Conservation (phyloP, 2,113 vertebrate genomes). For the Trichechus manatus region DNA sequence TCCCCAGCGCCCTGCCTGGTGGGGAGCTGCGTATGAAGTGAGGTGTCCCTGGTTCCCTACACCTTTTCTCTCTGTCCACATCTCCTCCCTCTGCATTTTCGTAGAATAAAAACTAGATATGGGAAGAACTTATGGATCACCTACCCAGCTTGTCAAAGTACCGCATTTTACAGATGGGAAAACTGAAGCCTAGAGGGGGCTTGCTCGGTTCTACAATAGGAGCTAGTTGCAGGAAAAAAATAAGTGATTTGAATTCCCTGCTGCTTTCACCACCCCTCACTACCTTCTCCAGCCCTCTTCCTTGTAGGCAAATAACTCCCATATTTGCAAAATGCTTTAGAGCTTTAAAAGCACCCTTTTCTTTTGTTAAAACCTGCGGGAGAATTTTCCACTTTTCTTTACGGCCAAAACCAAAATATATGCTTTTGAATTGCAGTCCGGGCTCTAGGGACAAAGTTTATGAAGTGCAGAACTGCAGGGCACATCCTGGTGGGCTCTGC, state of each 20-base stretch:
- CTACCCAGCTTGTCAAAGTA: neutral
- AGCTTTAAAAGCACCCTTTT: conserved; percentile 41
- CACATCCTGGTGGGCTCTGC: neutral
- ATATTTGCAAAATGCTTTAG: conserved; percentile 28
- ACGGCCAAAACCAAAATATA: neutral
- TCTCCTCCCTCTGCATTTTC: neutral
- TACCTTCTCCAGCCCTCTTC: neutral
- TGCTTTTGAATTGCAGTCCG: conserved; percentile 34
- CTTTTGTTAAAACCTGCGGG: neutral
- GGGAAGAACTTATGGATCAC: neutral
- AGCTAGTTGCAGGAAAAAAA: neutral
- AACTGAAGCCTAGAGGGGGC: neutral
- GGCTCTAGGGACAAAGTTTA: neutral
- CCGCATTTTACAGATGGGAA: conserved; percentile 3
- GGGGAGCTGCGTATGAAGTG: neutral
- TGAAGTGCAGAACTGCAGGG: conserved; percentile 9
- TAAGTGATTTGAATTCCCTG: neutral
- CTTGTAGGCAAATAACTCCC: neutral
- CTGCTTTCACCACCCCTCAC: neutral
- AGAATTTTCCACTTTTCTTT: conserved; percentile 45
- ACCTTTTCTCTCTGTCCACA: neutral
- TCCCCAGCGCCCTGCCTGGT: neutral
- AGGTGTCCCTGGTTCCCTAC: neutral
- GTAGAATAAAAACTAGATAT: conserved; percentile 32
- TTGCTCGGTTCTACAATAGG: neutral